Evolutionary conservation across 2,113 vertebrate genomes (phyloP).

Genomic region (Probosciger aterrimus): DNA sequence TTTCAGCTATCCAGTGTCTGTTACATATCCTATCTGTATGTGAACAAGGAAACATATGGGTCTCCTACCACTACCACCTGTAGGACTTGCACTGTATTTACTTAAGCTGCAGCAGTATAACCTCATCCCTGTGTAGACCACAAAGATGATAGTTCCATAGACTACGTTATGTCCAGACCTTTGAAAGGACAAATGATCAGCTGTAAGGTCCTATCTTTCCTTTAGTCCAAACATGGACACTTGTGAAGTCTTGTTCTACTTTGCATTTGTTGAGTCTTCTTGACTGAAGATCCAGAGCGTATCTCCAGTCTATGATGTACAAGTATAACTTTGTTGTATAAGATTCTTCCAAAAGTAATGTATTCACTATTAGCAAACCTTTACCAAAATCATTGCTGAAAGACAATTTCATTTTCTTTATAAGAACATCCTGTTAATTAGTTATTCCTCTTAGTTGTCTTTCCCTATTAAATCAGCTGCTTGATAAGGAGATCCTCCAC

Average conservation of each 20-base stretch:
- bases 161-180: not conserved
- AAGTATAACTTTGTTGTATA: not conserved
- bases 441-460: not conserved
- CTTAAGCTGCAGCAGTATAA: not conserved
- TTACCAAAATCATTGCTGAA: not conserved
- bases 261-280: not conserved
- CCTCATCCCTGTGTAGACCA: not conserved
- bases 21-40: not conserved
- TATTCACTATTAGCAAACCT: not conserved
- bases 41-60: not conserved
- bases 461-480: not conserved
- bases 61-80: not conserved
- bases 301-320: not conserved
- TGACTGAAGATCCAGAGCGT: not conserved
- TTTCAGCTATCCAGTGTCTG: not conserved
- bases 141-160: fast-evolving
- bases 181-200: not conserved
- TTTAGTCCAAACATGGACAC: not conserved
- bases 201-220: fast-evolving
- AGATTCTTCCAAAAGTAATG: not conserved
- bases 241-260: not conserved
- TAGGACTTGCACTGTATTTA: not conserved
- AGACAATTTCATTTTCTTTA: not conserved
- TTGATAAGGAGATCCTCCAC: not conserved
- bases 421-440: not conserved